Evolutionary conservation across 1,140 invertebrate genomes (phyloP).

Genomic region (Cydia fagiglandana): DNA sequence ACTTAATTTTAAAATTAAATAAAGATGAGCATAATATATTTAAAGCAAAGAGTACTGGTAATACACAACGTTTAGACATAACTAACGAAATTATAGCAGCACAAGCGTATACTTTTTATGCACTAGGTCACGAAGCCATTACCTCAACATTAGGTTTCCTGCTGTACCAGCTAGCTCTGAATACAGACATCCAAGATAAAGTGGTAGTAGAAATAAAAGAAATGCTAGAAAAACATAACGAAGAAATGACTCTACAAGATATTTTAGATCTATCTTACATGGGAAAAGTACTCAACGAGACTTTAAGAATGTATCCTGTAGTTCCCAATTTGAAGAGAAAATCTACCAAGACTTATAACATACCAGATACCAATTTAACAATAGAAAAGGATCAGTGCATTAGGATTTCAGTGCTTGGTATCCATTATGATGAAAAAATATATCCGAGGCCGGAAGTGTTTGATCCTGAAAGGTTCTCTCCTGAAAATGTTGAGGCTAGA

Average conservation of each 20-base stretch:
- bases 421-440: slow-evolving; percentile 30
- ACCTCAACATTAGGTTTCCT: background rate
- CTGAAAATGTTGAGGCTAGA: background rate
- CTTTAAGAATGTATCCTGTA: slow-evolving; percentile 14
- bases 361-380: background rate
- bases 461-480: slow-evolving; percentile 35
- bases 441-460: slow-evolving; percentile 34
- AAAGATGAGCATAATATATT: slow-evolving; percentile 6
- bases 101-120: background rate
- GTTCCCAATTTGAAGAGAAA: background rate
- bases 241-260: background rate
- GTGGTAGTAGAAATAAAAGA: background rate
- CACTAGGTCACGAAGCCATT: background rate
- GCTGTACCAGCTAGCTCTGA: slow-evolving; percentile 5
- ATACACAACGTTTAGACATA: background rate
- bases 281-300: background rate
- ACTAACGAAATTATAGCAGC: background rate
- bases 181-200: background rate
- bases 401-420: slow-evolving; percentile 18
- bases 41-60: background rate
- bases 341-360: background rate
- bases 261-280: slow-evolving; percentile 8
- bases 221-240: background rate
- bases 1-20: background rate
- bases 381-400: slow-evolving; percentile 22